phyloP scores from a whole-genome alignment of 2,888 invertebrate species.

The Calameuta filiformis region DNA sequence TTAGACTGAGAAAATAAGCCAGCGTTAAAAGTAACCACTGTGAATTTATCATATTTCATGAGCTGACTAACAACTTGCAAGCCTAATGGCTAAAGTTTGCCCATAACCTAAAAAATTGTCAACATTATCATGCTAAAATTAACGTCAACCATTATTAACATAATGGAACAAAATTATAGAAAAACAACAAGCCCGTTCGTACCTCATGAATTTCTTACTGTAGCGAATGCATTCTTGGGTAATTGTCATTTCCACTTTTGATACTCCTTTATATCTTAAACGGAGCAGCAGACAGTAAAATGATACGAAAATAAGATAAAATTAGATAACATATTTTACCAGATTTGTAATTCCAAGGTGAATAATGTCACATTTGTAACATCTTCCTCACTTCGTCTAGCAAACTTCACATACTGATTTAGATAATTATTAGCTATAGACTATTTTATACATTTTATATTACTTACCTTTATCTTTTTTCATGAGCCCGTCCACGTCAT shows the following conservation, averaged over 20 bases:
- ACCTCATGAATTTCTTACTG: not conserved
- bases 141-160: too few species aligned
- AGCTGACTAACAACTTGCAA: too few species aligned
- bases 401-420: too few species aligned
- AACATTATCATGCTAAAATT: too few species aligned
- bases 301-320: not conserved
- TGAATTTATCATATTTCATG: not conserved
- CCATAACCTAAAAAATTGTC: too few species aligned
- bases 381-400: too few species aligned
- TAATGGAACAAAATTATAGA: not conserved
- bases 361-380: too few species aligned
- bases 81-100: too few species aligned
- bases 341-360: too few species aligned
- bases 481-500: not conserved
- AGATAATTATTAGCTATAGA: too few species aligned
- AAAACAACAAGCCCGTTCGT: not conserved
- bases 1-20: not conserved
- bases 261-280: not conserved
- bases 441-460: not conserved
- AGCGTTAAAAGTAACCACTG: not conserved
- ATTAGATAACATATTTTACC: too few species aligned
- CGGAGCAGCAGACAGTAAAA: not conserved
- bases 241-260: not conserved
- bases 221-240: not conserved
- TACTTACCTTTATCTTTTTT: not conserved